Evolutionary conservation across 1,140 invertebrate species (phyloP), one percentile per base, ranked within the genome.

Genomic region (Drosophila lacertosa): DNA sequence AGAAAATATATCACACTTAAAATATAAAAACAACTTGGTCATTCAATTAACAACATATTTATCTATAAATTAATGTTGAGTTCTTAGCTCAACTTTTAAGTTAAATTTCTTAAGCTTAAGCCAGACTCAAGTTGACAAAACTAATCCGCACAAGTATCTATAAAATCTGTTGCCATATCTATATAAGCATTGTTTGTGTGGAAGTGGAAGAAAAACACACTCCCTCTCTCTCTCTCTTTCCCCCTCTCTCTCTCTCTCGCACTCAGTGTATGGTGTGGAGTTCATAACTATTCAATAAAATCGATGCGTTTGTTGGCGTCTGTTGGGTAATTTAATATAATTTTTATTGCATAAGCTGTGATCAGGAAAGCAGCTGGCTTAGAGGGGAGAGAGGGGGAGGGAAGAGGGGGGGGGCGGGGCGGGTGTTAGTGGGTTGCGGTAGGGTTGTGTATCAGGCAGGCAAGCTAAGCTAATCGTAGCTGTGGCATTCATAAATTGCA

Each of bases 261-360:
- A 1, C 7, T 5, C 6, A 3, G n/a, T 10, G 22, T 42, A 60
- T 62, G 32, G 18, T 67, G 29, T 37, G 45, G 68, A 80, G 80
- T 58, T 71, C 78, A 63, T 81, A 81, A 83, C 65, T 81, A 66
- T 88, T 86, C 82, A 86, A 86, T 86, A 86, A 86, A 88, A 89
- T 88, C 74, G 77, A 63, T 77, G 63, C 60, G 63, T 77, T 77
- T 74, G 78, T 65, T 65, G 60, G 74, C 77, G 77, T 80, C 81
- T 76, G 63, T 74, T 60, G 58, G 77, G 82, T 86, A 86, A 86
- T 86, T 86, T 82, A 86, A 86, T 86, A 86, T 86, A 88, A 86
- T 86, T 88, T 86, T 86, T 86, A 88, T 88, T 89, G 64, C 82
- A 88, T 82, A 82, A 88, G 78, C 47, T 20, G 18, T 13, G 47